These are phyloP conservation scores for Drosophila lowei DNA, from an alignment of 1,140 invertebrate genomes.

Conservation along the genomic window DNA sequence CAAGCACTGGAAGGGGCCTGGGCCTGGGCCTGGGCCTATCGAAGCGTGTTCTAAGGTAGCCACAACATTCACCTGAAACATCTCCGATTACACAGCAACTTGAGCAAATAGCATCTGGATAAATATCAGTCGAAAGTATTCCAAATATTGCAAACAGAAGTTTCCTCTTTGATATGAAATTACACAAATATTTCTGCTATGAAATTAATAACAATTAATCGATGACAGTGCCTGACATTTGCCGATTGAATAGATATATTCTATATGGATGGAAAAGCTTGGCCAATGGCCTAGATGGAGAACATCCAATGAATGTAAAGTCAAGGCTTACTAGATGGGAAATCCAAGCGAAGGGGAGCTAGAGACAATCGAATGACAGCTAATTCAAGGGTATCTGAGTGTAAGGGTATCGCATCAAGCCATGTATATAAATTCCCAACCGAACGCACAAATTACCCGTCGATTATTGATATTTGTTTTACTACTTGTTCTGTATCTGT, in stretches of 20 bases:
- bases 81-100: constrained; percentile 53
- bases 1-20: not conserved
- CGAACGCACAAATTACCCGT: constrained; percentile 74
- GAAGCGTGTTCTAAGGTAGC: no score
- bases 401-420: no score
- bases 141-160: constrained; percentile 31
- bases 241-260: constrained; percentile 41
- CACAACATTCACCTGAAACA: constrained; percentile 25
- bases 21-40: no score
- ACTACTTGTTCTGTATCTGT: constrained; percentile 26
- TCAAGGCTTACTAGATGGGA: constrained; percentile 4
- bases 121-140: constrained; percentile 46
- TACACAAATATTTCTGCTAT: not conserved
- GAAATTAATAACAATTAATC: not conserved
- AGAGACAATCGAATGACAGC: constrained; percentile 24
- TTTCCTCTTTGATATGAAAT: constrained; percentile 30
- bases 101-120: constrained; percentile 58
- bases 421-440: no score
- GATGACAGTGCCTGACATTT: constrained; percentile 37
- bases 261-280: constrained; percentile 2
- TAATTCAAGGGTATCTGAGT: constrained; percentile 7
- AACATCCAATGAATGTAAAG: constrained; percentile 36
- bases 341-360: not conserved
- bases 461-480: constrained; percentile 70
- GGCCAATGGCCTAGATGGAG: constrained; percentile 25